Evolutionary conservation across 2,888 invertebrate genomes (phyloP).

Genomic region (Dryococelus australis): DNA sequence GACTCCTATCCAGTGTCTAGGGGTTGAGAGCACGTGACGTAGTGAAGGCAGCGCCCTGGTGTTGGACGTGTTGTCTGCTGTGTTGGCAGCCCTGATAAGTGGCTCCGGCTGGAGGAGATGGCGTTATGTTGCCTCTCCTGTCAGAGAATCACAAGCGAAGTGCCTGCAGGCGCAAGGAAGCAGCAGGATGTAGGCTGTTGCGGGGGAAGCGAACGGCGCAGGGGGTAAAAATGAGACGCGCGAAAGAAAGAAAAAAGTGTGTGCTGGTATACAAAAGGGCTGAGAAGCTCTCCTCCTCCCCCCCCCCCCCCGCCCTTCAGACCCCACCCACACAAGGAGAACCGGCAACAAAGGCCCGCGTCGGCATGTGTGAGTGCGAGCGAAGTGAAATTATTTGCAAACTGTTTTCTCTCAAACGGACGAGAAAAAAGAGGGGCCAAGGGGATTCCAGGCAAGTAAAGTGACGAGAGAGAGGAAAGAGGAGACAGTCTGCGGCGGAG

Average conservation of each 20-base stretch:
- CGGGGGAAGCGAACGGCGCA: not conserved
- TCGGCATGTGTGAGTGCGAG: slow-evolving; percentile 19
- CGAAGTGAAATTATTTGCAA: slow-evolving; percentile 30
- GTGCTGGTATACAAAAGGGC: not conserved
- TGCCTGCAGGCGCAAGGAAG: not conserved
- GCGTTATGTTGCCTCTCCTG: slow-evolving; percentile 23
- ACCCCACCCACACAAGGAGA: not conserved
- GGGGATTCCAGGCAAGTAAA: slow-evolving; percentile 25
- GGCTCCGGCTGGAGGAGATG: slow-evolving; percentile 12
- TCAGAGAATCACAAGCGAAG: slow-evolving; percentile 25
- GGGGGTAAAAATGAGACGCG: slow-evolving; percentile 19
- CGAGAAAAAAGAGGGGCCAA: slow-evolving; percentile 28
- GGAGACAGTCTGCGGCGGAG: not conserved
- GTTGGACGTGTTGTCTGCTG: not conserved
- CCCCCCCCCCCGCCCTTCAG: not conserved
- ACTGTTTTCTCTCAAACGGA: slow-evolving; percentile 31
- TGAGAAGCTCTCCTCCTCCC: not conserved
- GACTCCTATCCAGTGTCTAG: too few species aligned
- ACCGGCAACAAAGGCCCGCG: slow-evolving; percentile 26
- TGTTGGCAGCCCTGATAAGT: not conserved
- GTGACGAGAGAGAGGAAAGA: slow-evolving; percentile 27
- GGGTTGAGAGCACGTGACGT: too few species aligned
- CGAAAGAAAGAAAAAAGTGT: slow-evolving; percentile 7
- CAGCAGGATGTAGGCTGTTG: too few species aligned
- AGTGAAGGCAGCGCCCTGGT: too few species aligned